Conservation (phyloP, 35 echinoderm and acorn worm species). For the Ophioderma brevispina region DNA sequence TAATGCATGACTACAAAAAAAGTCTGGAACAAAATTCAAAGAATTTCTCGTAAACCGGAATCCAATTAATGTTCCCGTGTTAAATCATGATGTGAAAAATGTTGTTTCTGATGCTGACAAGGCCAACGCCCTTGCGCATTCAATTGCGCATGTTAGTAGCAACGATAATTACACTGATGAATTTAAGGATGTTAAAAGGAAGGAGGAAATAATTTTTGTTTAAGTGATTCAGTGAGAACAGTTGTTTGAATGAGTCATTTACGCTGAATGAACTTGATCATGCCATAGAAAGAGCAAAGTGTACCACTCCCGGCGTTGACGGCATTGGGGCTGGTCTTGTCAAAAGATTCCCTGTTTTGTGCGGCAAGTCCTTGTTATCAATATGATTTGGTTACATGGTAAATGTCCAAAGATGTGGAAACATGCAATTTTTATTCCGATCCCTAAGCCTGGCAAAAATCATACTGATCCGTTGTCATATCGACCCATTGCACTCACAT, state of each 20-base stretch:
- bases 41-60: too few relatives aligned
- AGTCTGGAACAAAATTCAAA: too few relatives aligned
- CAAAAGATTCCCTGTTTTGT: neutral
- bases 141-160: neutral
- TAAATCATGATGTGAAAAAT: neutral
- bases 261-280: neutral
- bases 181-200: neutral
- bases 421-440: neutral
- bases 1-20: too few relatives aligned
- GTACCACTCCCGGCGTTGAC: neutral
- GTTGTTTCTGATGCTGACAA: neutral
- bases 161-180: neutral
- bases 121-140: neutral
- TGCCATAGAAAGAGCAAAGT: neutral
- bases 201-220: neutral
- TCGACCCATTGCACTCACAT: neutral
- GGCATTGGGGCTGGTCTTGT: neutral
- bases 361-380: neutral
- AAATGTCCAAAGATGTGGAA: neutral
- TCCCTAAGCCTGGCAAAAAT: constrained; percentile 20
- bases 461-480: neutral
- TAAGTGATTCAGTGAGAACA: neutral
- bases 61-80: neutral
- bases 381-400: neutral
- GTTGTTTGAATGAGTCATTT: neutral